phyloP scores from a whole-genome alignment of 53 echinoderm and acorn worm species.

The Arbacia lixula region DNA sequence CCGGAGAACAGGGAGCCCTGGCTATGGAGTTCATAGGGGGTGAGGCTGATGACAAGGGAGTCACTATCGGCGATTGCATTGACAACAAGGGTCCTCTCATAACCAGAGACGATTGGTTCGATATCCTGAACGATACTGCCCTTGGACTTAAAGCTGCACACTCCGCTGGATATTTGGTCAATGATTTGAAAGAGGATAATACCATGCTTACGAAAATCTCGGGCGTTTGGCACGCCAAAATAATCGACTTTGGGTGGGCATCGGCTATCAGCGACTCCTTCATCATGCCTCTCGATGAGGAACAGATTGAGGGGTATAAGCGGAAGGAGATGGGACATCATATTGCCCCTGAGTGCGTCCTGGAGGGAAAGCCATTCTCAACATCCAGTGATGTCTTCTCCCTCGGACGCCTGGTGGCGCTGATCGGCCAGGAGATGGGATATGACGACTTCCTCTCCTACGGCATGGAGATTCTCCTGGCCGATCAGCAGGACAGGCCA shows the following conservation, averaged over 20 bases:
- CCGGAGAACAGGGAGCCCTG: background rate
- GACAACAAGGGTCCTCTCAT: slow-evolving; percentile 2
- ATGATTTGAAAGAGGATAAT: slow-evolving; percentile 41
- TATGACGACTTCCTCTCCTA: background rate
- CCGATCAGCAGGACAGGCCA: slow-evolving; percentile 16
- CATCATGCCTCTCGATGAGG: background rate
- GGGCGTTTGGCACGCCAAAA: slow-evolving; percentile 17
- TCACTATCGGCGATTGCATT: slow-evolving; percentile 25
- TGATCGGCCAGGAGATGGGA: slow-evolving; percentile 7
- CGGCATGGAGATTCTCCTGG: background rate
- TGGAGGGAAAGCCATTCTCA: slow-evolving; percentile 13
- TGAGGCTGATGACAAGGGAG: background rate
- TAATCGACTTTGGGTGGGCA: slow-evolving; percentile 29
- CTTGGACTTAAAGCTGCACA: slow-evolving; percentile 15
- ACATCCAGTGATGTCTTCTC: slow-evolving; percentile 34
- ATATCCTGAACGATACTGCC: slow-evolving; percentile 4
- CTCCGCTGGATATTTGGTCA: background rate
- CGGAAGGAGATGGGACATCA: background rate
- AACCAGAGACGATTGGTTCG: slow-evolving; percentile 19
- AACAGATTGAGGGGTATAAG: background rate
- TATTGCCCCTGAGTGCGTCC: slow-evolving; percentile 36
- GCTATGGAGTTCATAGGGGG: slow-evolving; percentile 40
- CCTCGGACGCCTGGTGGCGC: slow-evolving; percentile 9
- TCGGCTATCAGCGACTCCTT: background rate
- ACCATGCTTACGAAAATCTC: background rate